phyloP scores from a whole-genome alignment of 2,797 vertebrate species.

The Gallirallus australis region DNA sequence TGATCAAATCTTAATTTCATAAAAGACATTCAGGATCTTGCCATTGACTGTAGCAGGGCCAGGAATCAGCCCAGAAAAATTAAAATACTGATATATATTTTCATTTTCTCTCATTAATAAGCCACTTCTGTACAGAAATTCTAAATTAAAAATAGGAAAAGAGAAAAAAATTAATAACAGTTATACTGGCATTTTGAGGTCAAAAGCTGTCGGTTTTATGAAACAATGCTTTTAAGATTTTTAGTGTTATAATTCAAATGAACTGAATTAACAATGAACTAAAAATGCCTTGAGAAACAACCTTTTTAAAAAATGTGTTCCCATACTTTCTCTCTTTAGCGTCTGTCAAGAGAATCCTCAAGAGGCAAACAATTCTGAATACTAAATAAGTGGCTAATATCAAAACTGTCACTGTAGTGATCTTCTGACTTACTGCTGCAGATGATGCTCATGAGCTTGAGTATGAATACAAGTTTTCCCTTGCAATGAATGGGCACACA shows the following conservation, averaged over 20 bases:
- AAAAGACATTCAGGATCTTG: not conserved
- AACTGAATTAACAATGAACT: slow-evolving; percentile 12
- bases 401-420: not conserved
- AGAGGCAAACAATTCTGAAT: not conserved
- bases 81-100: not conserved
- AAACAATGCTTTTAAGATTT: slow-evolving; percentile 30
- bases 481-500: not conserved
- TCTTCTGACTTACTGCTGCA: not conserved
- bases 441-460: not conserved
- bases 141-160: not conserved
- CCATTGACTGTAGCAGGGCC: not conserved
- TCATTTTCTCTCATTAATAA: not conserved
- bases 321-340: not conserved
- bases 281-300: slow-evolving; percentile 3
- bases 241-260: not conserved
- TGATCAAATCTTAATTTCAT: not conserved
- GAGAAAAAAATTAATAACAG: not conserved
- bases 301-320: not conserved
- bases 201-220: not conserved
- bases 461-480: not conserved
- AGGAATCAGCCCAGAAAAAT: not conserved
- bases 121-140: not conserved
- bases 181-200: not conserved
- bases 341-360: not conserved
- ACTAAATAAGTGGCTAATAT: not conserved